A percentile compares a stretch with the other conserved stretches of the same genome.
phyloP scores from a whole-genome alignment of 2,113 vertebrate species.

The Lonchura striata region DNA sequence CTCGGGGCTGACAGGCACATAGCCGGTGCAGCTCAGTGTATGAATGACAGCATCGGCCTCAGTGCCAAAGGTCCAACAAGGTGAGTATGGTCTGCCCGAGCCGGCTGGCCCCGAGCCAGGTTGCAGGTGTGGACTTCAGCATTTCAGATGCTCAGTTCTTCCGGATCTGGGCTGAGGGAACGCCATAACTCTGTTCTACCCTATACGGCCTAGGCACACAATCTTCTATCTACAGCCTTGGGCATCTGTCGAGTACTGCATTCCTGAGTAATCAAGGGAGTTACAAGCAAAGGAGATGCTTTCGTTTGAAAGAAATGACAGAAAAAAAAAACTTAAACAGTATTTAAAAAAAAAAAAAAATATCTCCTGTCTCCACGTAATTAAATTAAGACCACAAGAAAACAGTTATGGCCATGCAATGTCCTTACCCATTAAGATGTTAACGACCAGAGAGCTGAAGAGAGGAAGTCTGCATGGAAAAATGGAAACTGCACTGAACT shows the following conservation, averaged over 20 bases:
- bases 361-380: neutral
- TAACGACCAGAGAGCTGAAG: neutral
- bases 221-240: neutral
- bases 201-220: neutral
- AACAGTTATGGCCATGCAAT: neutral
- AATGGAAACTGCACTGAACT: neutral
- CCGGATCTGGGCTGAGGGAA: neutral
- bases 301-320: neutral
- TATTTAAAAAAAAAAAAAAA: neutral
- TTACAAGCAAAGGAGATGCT: neutral
- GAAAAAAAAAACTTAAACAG: neutral
- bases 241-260: neutral
- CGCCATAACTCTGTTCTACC: rapidly evolving
- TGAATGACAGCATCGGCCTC: neutral
- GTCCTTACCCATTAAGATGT: neutral
- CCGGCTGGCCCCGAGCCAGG: neutral
- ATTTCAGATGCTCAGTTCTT: neutral
- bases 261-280: neutral
- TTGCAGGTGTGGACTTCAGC: neutral
- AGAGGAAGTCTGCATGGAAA: neutral
- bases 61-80: neutral
- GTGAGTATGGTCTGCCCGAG: neutral
- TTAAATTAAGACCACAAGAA: neutral
- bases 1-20: neutral
- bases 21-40: neutral